Percentiles rank a stretch among this genome's conserved stretches.
phyloP scores from a whole-genome alignment of 1,140 invertebrate species.

The Oncopodura yosiiana region DNA sequence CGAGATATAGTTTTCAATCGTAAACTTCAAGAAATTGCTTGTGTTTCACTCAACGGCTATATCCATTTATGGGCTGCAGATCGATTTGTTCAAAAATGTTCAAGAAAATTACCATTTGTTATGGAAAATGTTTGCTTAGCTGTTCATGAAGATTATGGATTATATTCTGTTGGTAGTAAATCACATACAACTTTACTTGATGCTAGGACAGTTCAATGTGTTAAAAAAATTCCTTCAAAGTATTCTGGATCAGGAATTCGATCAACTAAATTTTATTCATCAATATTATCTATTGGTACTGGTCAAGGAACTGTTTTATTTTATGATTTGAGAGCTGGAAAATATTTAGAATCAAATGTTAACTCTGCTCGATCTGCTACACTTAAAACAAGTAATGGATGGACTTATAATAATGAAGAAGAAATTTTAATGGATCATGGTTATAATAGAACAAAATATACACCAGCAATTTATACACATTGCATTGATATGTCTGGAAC shows the following conservation, averaged over 20 bases:
- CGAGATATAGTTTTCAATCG: constrained; percentile 79
- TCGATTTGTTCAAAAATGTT: constrained; percentile 70
- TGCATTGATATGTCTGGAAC: constrained; percentile 87
- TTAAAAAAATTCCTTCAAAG: constrained; percentile 57
- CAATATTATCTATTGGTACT: constrained; percentile 85
- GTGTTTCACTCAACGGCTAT: constrained; percentile 79
- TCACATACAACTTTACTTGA: constrained; percentile 85
- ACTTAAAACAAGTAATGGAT: constrained; percentile 65
- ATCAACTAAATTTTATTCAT: constrained; percentile 78
- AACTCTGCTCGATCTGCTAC: constrained; percentile 77
- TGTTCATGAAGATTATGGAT: constrained; percentile 62
- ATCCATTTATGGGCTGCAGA: constrained; percentile 86
- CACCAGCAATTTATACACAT: constrained; percentile 90
- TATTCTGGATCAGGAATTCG: constrained; percentile 74
- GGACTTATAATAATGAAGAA: constrained; percentile 34
- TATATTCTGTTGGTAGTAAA: constrained; percentile 84
- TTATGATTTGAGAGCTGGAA: constrained; percentile 80
- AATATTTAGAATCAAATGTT: constrained; percentile 82
- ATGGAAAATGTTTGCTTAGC: constrained; percentile 90
- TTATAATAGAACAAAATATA: constrained; percentile 61
- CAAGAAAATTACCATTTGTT: constrained; percentile 71
- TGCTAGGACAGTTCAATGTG: constrained; percentile 68
- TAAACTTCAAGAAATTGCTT: constrained; percentile 74
- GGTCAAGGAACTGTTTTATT: constrained; percentile 83
- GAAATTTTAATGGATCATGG: constrained; percentile 28